Evolutionary conservation across 2,797 vertebrate genomes (phyloP).

Genomic region (Furcifer pardalis): DNA sequence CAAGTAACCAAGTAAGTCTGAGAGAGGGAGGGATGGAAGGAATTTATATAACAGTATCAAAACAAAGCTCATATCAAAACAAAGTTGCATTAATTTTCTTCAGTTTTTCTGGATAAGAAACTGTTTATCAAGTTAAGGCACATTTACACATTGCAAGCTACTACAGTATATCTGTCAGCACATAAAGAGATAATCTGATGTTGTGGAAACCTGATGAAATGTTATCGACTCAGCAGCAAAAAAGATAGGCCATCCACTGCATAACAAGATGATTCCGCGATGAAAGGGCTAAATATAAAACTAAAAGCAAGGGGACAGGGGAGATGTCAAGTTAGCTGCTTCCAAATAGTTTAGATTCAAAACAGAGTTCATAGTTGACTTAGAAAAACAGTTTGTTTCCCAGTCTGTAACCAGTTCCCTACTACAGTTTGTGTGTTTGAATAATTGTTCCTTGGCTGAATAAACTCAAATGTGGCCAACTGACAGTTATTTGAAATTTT

Average conservation of each 20-base stretch:
- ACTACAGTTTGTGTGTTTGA: neutral
- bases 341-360: neutral
- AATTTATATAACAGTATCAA: neutral
- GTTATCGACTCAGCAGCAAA: neutral
- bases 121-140: conserved; percentile 1
- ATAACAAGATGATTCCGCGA: neutral
- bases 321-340: neutral
- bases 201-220: neutral
- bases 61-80: neutral
- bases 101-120: neutral
- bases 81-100: neutral
- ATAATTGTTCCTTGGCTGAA: neutral
- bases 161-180: neutral
- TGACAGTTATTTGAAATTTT: neutral
- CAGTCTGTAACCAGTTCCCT: neutral
- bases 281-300: neutral
- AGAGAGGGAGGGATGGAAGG: neutral
- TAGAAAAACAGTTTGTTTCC: neutral
- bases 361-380: neutral
- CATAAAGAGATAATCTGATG: neutral
- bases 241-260: neutral
- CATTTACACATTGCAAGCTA: neutral
- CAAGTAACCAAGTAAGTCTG: too few relatives aligned
- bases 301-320: neutral
- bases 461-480: neutral